phyloP scores from a whole-genome alignment of 2,113 vertebrate genomes.

The Rousettus leschenaultii region DNA sequence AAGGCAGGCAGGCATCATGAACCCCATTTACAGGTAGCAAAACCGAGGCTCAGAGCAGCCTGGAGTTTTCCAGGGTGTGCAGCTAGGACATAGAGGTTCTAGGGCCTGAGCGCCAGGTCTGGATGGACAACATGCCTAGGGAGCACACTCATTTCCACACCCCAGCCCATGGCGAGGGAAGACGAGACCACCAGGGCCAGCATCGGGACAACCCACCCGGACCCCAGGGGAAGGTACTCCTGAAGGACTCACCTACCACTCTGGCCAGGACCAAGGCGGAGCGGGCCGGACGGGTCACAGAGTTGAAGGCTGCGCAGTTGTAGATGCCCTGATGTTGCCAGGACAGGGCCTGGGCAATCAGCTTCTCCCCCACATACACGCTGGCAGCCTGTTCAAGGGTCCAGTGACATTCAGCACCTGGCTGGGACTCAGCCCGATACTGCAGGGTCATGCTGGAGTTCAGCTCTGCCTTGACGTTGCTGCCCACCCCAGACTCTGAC shows the following conservation, averaged over 20 bases:
- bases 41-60: not conserved
- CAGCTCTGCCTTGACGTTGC: not conserved
- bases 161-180: not conserved
- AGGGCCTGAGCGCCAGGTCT: not conserved
- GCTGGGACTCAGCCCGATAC: not conserved
- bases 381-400: not conserved
- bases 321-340: not conserved
- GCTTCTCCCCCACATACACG: rapidly evolving
- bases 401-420: not conserved
- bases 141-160: no score
- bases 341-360: not conserved
- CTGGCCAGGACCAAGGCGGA: not conserved
- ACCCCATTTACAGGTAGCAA: not conserved
- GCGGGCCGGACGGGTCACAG: not conserved
- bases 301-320: conserved; percentile 22
- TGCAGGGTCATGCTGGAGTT: conserved; percentile 6
- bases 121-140: no score
- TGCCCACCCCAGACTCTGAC: rapidly evolving
- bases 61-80: not conserved
- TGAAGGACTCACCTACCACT: conserved; percentile 38
- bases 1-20: not conserved
- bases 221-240: not conserved
- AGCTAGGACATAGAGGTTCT: not conserved
- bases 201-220: not conserved
- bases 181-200: not conserved